Evolutionary conservation across 2,888 invertebrate genomes (phyloP).

Genomic region (Erebia palarica): DNA sequence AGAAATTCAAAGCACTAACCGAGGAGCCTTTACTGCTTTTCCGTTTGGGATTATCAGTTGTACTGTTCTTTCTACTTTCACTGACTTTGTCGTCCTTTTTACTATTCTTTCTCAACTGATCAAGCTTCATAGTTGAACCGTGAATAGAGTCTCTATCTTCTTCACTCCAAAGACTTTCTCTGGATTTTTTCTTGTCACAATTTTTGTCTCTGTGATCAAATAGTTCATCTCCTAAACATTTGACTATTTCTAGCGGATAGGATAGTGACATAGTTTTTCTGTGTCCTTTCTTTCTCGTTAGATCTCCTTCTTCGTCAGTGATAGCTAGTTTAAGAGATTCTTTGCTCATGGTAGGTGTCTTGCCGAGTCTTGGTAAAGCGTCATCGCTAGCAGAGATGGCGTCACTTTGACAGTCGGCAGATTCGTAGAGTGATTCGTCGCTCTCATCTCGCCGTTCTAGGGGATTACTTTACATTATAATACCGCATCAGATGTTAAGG

Average conservation of each 20-base stretch:
- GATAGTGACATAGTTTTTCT: conserved; percentile 78
- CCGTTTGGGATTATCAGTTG: conserved; percentile 67
- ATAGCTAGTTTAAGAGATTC: conserved; percentile 75
- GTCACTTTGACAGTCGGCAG: conserved; percentile 76
- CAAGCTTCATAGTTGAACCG: conserved; percentile 65
- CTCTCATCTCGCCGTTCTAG: conserved; percentile 75
- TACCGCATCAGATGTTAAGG: conserved; percentile 21
- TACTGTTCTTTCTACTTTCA: conserved; percentile 63
- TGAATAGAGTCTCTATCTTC: conserved; percentile 74
- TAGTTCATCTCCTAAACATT: conserved; percentile 75
- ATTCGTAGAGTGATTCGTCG: conserved; percentile 77
- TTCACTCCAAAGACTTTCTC: conserved; percentile 77
- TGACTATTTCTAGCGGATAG: conserved; percentile 75
- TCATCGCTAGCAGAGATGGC: conserved; percentile 75
- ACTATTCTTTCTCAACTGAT: conserved; percentile 67
- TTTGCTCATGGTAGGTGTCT: conserved; percentile 74
- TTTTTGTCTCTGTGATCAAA: conserved; percentile 71
- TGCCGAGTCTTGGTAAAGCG: conserved; percentile 64
- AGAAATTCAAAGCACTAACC: conserved; percentile 71
- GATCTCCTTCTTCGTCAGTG: conserved; percentile 74
- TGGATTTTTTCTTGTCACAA: conserved; percentile 72
- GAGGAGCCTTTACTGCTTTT: conserved; percentile 74
- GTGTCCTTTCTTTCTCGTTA: conserved; percentile 67
- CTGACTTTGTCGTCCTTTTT: conserved; percentile 69
- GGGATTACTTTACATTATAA: conserved; percentile 36